Percentiles rank a stretch among this genome's conserved stretches.
Conservation (phyloP, 1,140 invertebrate species). For the Drosophila ironensis region DNA sequence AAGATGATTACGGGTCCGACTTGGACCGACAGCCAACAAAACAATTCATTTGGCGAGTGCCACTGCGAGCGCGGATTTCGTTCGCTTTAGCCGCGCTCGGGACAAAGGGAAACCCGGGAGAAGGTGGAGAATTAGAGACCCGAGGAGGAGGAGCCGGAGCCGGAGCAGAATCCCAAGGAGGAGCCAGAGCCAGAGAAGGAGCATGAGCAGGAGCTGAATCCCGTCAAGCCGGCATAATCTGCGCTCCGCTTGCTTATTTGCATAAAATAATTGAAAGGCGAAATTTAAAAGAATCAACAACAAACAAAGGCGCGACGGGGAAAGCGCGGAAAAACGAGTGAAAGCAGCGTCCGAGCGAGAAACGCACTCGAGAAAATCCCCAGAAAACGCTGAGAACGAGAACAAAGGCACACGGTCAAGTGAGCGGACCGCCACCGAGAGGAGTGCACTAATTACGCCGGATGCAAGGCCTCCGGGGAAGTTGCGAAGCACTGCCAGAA, state of each 20-base stretch:
- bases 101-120: conserved; percentile 8
- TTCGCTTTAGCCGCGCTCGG: conserved; percentile 28
- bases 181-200: not conserved
- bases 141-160: not conserved
- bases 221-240: conserved; percentile 79
- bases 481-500: not conserved
- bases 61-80: conserved; percentile 48
- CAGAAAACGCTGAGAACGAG: conserved; percentile 21
- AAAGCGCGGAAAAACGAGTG: not conserved
- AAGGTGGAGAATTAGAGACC: conserved; percentile 13
- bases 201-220: conserved; percentile 19
- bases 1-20: conserved; percentile 63
- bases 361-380: conserved; percentile 47
- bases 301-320: conserved; percentile 17
- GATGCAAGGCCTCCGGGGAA: not conserved
- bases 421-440: conserved; percentile 29
- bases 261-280: conserved; percentile 81
- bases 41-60: conserved; percentile 65
- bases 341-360: conserved; percentile 7
- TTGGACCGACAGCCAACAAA: conserved; percentile 22
- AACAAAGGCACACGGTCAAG: conserved; percentile 60
- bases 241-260: conserved; percentile 73
- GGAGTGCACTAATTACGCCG: conserved; percentile 72
- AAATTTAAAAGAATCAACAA: conserved; percentile 80
- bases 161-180: no score